Base-by-base conservation (phyloP, 92 coral and sea anemone genomes). In the Palythoa caribaeorum region DNA sequence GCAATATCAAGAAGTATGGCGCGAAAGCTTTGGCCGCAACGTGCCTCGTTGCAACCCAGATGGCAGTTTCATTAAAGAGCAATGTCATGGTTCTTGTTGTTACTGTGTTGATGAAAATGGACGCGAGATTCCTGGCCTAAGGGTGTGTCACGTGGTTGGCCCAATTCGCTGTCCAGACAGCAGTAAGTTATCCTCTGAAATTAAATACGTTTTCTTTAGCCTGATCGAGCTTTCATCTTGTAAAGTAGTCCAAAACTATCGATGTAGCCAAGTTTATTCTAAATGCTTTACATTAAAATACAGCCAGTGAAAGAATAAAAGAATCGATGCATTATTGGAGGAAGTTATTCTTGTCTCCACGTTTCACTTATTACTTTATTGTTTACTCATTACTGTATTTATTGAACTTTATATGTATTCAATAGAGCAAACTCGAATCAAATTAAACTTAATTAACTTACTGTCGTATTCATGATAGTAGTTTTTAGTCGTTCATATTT, bases 71-170 rank as follows among this genome's bases (percentile, higher is more conserved):
- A 84, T 66, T 57, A 89, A 79, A 50, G 80, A 71, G 21, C 94
- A 92, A 70, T 92, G 94, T 50, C 84, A 80, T 70, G 87, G 92
- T 0, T 79, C 73, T 35, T 76, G 71, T 17, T 92, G 94, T 17
- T 92, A 92, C 71, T 92, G 94, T 68, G 94, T 92, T 55, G 92
- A 92, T 69, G 13, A 17, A 35, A 79, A 60, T 13, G 94, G 94
- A 14, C 65, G 62, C 17, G 75, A 72, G 72, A 77, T 88, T 4
- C 79, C 72, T 12, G 92, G 92, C n/a, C 14, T 66, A n/a, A 52
- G 86, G 40, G 76, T 81, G 20, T 81, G 86, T 36, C 86, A 81
- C 1, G 76, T 68, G 38, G 86, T 66, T 68, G 86, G 86, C 3
- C 59, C 62, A 2, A 81, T 81, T 36, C 19, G 60, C 1, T 81